phyloP scores from a whole-genome alignment of 2,888 invertebrate species.

The Dynastes tityus region DNA sequence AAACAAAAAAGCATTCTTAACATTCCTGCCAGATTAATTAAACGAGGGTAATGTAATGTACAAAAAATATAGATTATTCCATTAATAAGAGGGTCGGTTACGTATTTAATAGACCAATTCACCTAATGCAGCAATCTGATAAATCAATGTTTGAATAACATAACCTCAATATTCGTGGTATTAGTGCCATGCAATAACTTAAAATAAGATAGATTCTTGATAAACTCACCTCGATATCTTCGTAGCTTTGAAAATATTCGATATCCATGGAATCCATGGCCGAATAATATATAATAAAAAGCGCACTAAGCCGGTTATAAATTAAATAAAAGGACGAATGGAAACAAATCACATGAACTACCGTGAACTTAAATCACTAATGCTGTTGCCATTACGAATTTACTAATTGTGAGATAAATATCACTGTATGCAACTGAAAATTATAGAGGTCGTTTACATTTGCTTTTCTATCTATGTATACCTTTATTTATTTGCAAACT shows the following conservation, averaged over 20 bases:
- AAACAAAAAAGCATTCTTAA: too few species aligned
- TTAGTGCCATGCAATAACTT: background rate
- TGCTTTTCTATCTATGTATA: too few species aligned
- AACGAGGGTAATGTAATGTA: background rate
- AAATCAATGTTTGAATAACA: constrained; percentile 40
- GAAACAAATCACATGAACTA: background rate
- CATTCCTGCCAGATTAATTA: too few species aligned
- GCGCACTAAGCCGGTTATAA: background rate
- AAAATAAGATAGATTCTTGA: constrained; percentile 11
- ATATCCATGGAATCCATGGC: constrained; percentile 60
- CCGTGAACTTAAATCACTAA: background rate
- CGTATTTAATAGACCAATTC: constrained; percentile 1
- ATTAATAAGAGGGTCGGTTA: background rate
- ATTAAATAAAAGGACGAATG: constrained; percentile 2
- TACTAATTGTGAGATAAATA: too few species aligned
- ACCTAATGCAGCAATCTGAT: constrained; percentile 38
- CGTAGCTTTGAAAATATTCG: constrained; percentile 82
- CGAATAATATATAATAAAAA: constrained; percentile 2
- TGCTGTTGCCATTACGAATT: too few species aligned
- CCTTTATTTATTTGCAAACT: too few species aligned
- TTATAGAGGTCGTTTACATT: too few species aligned
- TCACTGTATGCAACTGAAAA: background rate
- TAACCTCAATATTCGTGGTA: constrained; percentile 46
- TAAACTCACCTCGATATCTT: constrained; percentile 80
- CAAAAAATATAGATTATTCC: background rate